These are phyloP conservation scores for Lamprotornis superbus DNA, from an alignment of 2,113 vertebrate genomes.

Conservation along the genomic window DNA sequence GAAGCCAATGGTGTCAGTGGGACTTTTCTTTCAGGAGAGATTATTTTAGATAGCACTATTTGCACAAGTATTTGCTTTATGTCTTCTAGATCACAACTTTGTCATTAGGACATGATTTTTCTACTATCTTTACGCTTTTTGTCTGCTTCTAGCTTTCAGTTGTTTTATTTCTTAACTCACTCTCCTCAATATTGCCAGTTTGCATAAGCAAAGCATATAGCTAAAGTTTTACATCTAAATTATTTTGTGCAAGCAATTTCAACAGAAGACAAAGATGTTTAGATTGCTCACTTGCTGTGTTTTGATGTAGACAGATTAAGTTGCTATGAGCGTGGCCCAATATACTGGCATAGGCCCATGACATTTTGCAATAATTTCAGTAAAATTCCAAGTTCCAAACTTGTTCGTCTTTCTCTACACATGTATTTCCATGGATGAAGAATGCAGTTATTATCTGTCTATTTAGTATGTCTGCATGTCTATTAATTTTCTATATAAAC, in stretches of 20 bases:
- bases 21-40: neutral
- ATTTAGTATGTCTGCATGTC: neutral
- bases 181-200: neutral
- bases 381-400: neutral
- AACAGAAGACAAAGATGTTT: neutral
- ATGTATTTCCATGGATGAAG: neutral
- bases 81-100: neutral
- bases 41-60: neutral
- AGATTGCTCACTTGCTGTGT: neutral
- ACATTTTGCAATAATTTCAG: neutral
- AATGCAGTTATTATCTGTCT: neutral
- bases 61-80: neutral
- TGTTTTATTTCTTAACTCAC: neutral
- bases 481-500: neutral
- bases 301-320: neutral
- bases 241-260: neutral
- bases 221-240: neutral
- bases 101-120: neutral
- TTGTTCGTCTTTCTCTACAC: neutral
- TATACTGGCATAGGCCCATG: neutral
- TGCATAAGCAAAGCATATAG: neutral
- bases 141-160: neutral
- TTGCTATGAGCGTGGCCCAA: neutral
- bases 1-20: neutral
- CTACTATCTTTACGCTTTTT: neutral